phyloP scores from a whole-genome alignment of 1,140 invertebrate genomes.

The Lepidurus couesii region DNA sequence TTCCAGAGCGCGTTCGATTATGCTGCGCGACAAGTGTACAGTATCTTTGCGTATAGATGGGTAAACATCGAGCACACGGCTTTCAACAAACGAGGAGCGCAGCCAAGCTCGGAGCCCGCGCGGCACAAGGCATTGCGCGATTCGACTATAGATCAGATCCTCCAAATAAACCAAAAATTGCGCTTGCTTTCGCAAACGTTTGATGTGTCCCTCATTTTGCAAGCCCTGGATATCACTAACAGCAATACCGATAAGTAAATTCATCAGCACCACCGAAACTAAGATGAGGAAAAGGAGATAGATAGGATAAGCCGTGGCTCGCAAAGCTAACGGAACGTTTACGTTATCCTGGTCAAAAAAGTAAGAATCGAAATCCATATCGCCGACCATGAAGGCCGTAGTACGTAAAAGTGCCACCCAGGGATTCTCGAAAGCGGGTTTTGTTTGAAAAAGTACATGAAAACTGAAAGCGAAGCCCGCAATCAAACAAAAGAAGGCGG shows the following conservation, averaged over 20 bases:
- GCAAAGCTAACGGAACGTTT: not conserved
- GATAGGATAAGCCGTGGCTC: conserved; percentile 45
- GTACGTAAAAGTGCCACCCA: conserved; percentile 50
- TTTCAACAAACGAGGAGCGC: not conserved
- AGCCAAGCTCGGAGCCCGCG: not conserved
- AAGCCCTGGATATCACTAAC: conserved; percentile 58
- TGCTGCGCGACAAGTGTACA: not conserved
- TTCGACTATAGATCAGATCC: conserved; percentile 36
- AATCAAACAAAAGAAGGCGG: conserved; percentile 51
- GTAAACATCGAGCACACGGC: not conserved
- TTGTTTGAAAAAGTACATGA: conserved; percentile 48
- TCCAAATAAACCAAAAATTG: conserved; percentile 46
- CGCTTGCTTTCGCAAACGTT: conserved; percentile 45
- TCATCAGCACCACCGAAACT: conserved; percentile 59
- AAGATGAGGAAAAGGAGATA: conserved; percentile 56
- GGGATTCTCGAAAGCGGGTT: conserved; percentile 45
- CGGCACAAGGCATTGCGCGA: conserved; percentile 7
- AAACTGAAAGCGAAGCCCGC: conserved; percentile 54
- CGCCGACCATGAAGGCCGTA: conserved; percentile 56
- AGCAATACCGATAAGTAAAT: conserved; percentile 57
- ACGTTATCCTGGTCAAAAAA: conserved; percentile 6
- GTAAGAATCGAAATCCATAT: conserved; percentile 48
- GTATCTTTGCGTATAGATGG: not conserved
- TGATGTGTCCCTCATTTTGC: conserved; percentile 49
- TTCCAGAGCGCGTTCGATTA: not conserved